These are phyloP conservation scores for Aplysia californica DNA, from an alignment of 1,140 invertebrate species.

Conservation along the genomic window DNA sequence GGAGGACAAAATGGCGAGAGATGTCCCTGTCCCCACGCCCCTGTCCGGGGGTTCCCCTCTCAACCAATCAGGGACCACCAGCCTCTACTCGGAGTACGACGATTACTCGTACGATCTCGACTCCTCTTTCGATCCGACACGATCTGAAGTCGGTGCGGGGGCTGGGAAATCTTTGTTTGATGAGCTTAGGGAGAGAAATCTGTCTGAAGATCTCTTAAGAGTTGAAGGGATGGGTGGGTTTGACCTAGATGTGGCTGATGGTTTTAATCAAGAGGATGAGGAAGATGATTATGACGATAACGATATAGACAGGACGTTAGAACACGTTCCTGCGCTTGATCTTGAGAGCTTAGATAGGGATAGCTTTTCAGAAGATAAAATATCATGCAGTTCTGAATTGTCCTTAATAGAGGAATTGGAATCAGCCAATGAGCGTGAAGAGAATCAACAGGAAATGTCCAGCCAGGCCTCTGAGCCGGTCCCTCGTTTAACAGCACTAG, in stretches of 20 bases:
- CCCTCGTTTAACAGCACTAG: neutral
- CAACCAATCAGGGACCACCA: neutral
- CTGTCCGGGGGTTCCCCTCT: too few species aligned
- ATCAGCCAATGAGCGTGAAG: too few species aligned
- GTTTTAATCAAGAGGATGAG: neutral
- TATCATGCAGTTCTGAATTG: neutral
- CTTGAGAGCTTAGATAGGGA: neutral
- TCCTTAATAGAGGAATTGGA: too few species aligned
- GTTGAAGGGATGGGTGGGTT: too few species aligned
- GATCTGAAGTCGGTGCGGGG: neutral
- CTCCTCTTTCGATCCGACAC: neutral
- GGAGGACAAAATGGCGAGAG: too few species aligned
- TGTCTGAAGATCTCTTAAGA: too few species aligned
- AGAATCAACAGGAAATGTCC: too few species aligned
- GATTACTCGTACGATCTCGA: too few species aligned
- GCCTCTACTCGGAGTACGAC: neutral
- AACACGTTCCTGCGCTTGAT: neutral
- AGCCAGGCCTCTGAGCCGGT: too few species aligned
- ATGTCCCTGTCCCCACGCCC: too few species aligned
- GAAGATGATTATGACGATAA: neutral
- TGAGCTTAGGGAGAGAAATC: neutral
- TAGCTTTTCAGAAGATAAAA: neutral
- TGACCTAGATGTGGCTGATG: too few species aligned
- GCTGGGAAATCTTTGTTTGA: conserved; percentile 1
- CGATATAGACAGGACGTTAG: neutral